A percentile compares a stretch with the other conserved stretches of the same genome.
Conservation (phyloP, 2,113 vertebrate species). For the Leuciscus idus region DNA sequence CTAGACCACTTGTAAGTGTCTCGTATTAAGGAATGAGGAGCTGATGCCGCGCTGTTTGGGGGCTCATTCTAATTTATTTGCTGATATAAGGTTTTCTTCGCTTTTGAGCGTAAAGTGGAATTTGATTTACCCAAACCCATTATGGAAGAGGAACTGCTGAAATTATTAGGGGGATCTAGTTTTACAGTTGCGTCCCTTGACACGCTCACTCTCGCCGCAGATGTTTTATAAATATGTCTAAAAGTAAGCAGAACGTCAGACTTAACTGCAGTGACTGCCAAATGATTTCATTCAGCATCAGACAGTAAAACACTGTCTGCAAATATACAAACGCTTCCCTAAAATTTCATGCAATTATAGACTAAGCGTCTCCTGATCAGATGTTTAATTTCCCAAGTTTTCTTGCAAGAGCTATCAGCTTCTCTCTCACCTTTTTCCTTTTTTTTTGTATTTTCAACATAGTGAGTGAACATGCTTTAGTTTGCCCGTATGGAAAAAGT, state of each 20-base stretch:
- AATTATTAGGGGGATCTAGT: slow-evolving; percentile 23
- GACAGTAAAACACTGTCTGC: slow-evolving; percentile 20
- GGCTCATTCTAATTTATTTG: slow-evolving; percentile 58
- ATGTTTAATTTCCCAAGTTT: slow-evolving; percentile 27
- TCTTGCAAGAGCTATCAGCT: background rate
- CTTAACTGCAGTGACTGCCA: slow-evolving; percentile 13
- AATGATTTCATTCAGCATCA: slow-evolving; percentile 30
- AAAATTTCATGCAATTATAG: background rate
- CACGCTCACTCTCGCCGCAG: background rate
- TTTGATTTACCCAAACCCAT: slow-evolving; percentile 23
- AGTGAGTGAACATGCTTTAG: slow-evolving; percentile 38
- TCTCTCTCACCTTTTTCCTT: background rate
- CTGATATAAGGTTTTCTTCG: slow-evolving; percentile 53
- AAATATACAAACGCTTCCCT: slow-evolving; percentile 4
- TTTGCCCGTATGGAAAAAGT: slow-evolving; percentile 25
- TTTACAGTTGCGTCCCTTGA: slow-evolving; percentile 14
- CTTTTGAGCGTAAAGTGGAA: slow-evolving; percentile 35
- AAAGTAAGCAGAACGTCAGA: background rate
- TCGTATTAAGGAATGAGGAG: slow-evolving; percentile 28
- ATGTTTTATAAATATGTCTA: slow-evolving; percentile 10
- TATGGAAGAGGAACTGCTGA: slow-evolving; percentile 26
- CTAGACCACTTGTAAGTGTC: slow-evolving; percentile 61
- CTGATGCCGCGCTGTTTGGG: slow-evolving; percentile 36
- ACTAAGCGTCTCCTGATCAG: slow-evolving; percentile 31
- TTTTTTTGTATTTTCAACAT: background rate